Evolutionary conservation across 2,113 vertebrate species (phyloP).

Genomic region (Dryoscopus gambensis): DNA sequence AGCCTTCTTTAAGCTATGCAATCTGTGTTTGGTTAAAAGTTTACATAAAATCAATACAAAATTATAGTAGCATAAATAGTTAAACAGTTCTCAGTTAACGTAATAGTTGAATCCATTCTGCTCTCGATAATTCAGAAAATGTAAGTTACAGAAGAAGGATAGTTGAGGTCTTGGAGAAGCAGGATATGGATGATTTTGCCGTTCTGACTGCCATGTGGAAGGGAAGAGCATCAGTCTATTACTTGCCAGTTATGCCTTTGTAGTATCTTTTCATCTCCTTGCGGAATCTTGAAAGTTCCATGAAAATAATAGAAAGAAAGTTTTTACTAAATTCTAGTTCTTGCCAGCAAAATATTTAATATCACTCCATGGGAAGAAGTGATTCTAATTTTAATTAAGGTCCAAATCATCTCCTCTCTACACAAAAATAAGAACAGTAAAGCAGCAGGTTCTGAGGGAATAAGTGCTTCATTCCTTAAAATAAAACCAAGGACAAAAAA

Average conservation of each 20-base stretch:
- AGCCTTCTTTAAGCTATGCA: conserved; percentile 67
- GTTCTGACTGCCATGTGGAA: conserved; percentile 26
- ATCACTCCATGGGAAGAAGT: background rate
- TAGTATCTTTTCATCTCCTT: background rate
- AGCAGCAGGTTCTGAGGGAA: background rate
- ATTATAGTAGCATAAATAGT: conserved; percentile 76
- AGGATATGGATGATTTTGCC: background rate
- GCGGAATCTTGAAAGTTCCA: conserved; percentile 25
- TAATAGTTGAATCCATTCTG: conserved; percentile 39
- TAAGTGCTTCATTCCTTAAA: conserved; percentile 8
- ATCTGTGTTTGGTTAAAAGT: conserved; percentile 75
- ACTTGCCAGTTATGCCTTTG: conserved; percentile 27
- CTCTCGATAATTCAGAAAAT: background rate
- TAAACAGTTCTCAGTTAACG: conserved; percentile 65
- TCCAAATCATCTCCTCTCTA: background rate
- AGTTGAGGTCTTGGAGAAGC: conserved; percentile 22
- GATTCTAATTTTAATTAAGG: conserved; percentile 27
- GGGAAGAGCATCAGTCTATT: conserved; percentile 20
- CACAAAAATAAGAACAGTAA: background rate
- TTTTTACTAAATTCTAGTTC: conserved; percentile 10
- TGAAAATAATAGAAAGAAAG: conserved; percentile 4
- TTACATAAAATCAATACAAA: conserved; percentile 77
- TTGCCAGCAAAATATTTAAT: background rate
- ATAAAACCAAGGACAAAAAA: conserved; percentile 17
- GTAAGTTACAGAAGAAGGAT: background rate